Conservation (phyloP, 2,888 invertebrate species). For the Dugesia japonica region DNA sequence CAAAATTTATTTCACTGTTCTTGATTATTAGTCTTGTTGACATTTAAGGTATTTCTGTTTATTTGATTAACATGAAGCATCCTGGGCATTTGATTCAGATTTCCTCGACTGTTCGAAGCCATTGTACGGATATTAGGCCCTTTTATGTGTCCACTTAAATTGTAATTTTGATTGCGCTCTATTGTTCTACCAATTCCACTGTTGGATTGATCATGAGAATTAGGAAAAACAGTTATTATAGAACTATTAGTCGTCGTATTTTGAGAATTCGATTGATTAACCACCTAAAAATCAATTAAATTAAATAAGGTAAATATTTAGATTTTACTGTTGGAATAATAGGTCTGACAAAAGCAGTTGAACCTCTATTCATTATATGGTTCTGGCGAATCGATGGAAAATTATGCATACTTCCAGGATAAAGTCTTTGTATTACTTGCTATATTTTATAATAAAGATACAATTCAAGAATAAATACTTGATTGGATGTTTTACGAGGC, state of each 20-base stretch:
- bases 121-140: neutral
- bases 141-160: neutral
- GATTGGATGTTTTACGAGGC: neutral
- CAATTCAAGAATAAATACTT: neutral
- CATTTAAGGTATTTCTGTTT: neutral
- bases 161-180: neutral
- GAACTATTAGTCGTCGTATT: neutral
- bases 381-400: neutral
- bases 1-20: too few relatives aligned
- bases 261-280: neutral
- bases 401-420: neutral
- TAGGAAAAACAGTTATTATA: neutral
- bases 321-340: neutral
- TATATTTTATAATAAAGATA: neutral
- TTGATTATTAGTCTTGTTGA: too few relatives aligned
- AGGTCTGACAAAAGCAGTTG: slow-evolving; percentile 8
- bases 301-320: too few relatives aligned
- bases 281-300: neutral
- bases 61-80: slow-evolving; percentile 16
- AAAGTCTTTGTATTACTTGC: neutral
- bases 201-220: neutral
- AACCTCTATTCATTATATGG: neutral
- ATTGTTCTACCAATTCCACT: neutral
- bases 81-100: neutral
- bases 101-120: neutral